Evolutionary conservation across 1,140 invertebrate genomes (phyloP).

Genomic region (Diorhabda carinulata): DNA sequence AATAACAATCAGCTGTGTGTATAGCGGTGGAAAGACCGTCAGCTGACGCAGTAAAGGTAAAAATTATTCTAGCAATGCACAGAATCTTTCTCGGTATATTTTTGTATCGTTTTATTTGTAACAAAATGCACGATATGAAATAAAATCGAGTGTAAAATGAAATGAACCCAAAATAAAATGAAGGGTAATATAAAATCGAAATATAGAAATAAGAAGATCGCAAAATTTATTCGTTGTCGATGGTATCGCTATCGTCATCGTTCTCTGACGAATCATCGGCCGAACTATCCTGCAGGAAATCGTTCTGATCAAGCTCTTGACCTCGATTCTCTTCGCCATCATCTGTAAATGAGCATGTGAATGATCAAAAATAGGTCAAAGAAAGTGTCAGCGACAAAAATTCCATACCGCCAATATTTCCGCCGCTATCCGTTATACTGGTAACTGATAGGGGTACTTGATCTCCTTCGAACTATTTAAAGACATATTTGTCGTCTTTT

Average conservation of each 20-base stretch:
- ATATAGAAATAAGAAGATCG: background rate
- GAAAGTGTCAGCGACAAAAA: constrained; percentile 11
- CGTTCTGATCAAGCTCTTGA: constrained; percentile 6
- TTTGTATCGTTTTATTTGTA: constrained; percentile 6
- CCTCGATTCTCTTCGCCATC: background rate
- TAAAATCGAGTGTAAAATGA: constrained; percentile 2
- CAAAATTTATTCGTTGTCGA: constrained; percentile 14
- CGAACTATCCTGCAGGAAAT: constrained; percentile 9
- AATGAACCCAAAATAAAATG: constrained; percentile 3
- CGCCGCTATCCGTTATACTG: constrained; percentile 14
- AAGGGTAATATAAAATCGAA: background rate
- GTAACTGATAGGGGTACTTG: constrained; percentile 10
- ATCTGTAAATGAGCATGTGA: constrained; percentile 9
- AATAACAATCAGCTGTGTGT: constrained; percentile 10
- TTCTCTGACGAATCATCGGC: constrained; percentile 15
- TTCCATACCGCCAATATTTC: constrained; percentile 13
- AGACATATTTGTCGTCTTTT: constrained; percentile 15
- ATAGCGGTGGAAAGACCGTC: constrained; percentile 7
- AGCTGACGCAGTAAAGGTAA: constrained; percentile 13
- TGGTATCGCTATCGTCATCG: constrained; percentile 6
- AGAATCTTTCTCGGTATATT: constrained; percentile 5
- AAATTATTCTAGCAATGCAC: background rate
- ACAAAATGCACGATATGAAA: constrained; percentile 9
- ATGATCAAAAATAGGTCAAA: constrained; percentile 4
- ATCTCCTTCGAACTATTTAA: constrained; percentile 19